Base-by-base conservation (phyloP, 2,888 invertebrate species). In the Dorcus parallelipipedus region DNA sequence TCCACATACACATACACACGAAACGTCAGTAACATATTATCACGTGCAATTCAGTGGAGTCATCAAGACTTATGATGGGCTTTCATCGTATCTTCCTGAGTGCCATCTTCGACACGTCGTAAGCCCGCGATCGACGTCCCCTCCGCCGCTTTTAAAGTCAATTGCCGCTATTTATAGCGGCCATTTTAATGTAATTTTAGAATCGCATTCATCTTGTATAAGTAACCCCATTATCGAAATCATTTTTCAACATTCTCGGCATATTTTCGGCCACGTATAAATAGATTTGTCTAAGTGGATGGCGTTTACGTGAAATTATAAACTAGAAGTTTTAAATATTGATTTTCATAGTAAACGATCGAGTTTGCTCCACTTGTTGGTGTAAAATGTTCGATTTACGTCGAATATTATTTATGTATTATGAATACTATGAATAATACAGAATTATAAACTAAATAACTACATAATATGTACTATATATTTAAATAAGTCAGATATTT, bases 221-320 rank as follows among this genome's bases (percentile, higher is more conserved):
- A 66, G 67, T 67, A 66, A 66, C 58, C 67, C 64, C 64, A 67
- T 67, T 69, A 68, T 68, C 63, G 63, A 54, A 59, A 50, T 64
- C 61, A 67, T 68, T 74, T 73, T 70, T 71, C 68, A 67, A 69
- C 69, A 70, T 69, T 67, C 65, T 67, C 63, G 68, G 67, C 69
- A 68, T 68, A 68, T 71, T 71, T 71, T 63, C 59, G 48, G 33
- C 41, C 48, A 68, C 54, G 63, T 67, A 68, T 71, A 73, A 72
- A 73, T 73, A 73, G 68, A 71, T 70, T 69, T 69, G 62, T 63
- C 62, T 69, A 71, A 72, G 67, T 71, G 64, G 54, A 65, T 64
- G 49, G 62, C 61, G 7, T 33, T 33, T 33, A 33, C 26, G 5
- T 33, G 26, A 33, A 33, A 33, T 33, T 33, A 33, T 33, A 33